Conservation (phyloP, 2,113 vertebrate species). For the Sylvietta virens region DNA sequence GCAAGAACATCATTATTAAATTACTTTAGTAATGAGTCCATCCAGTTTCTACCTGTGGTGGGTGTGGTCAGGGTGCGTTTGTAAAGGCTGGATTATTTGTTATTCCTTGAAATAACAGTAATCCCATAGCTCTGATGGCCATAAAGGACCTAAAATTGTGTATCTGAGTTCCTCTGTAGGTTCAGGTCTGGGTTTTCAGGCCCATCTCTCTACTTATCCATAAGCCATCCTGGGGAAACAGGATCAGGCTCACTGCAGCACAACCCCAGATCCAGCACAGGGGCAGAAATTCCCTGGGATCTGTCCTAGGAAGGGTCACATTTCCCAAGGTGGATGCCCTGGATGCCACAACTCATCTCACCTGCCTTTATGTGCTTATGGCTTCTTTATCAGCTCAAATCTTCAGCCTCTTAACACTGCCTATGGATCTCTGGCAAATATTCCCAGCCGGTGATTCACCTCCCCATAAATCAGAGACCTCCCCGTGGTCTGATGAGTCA, state of each 20-base stretch:
- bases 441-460: neutral
- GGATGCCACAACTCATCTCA: neutral
- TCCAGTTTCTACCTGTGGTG: neutral
- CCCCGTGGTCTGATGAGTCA: neutral
- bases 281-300: neutral
- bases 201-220: neutral
- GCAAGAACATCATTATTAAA: accelerated
- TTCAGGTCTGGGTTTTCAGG: neutral
- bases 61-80: neutral
- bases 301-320: neutral
- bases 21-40: neutral
- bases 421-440: neutral
- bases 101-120: neutral
- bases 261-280: neutral
- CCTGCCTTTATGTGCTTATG: neutral
- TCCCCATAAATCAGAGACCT: neutral
- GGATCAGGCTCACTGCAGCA: neutral
- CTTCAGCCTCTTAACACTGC: neutral
- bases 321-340: neutral
- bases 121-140: neutral
- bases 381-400: neutral
- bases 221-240: neutral
- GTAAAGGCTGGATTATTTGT: neutral
- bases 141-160: neutral
- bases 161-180: neutral